Conservation (phyloP, 35 echinoderm and acorn worm species). For the Apostichopus parvimensis region DNA sequence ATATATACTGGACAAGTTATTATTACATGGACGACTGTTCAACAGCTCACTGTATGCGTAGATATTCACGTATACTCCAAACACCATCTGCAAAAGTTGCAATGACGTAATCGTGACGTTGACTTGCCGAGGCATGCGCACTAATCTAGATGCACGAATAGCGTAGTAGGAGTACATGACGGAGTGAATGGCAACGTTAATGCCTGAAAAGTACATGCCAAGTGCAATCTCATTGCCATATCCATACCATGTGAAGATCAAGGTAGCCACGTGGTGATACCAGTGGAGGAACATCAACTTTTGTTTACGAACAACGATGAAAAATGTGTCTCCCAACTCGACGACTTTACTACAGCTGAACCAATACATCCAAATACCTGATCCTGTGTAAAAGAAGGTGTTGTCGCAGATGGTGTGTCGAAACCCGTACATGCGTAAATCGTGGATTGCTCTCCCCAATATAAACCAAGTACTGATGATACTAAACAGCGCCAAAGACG, state of each 20-base stretch:
- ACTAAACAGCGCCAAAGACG: conserved; percentile 71
- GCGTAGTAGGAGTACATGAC: conserved; percentile 85
- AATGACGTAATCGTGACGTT: conserved; percentile 63
- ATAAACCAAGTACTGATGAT: conserved; percentile 45
- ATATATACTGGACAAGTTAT: no score
- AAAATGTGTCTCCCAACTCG: conserved; percentile 80
- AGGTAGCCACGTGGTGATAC: conserved; percentile 69
- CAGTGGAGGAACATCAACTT: conserved; percentile 83
- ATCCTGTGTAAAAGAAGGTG: conserved; percentile 19
- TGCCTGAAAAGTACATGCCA: conserved; percentile 43
- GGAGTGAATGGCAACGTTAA: conserved; percentile 66
- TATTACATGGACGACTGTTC: no score
- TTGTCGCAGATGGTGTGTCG: conserved; percentile 56
- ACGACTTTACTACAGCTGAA: conserved; percentile 69
- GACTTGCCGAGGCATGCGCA: conserved; percentile 45
- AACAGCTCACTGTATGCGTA: no score
- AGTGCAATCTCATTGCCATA: not conserved
- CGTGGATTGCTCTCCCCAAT: not conserved
- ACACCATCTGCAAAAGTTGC: conserved; percentile 41
- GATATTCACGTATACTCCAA: no score
- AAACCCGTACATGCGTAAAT: conserved; percentile 47
- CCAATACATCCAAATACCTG: conserved; percentile 60
- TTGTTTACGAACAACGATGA: conserved; percentile 82
- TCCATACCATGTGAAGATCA: conserved; percentile 56
- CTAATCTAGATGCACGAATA: conserved; percentile 52